Evolutionary conservation across 2,113 vertebrate genomes (phyloP).

Genomic region (Gopherus flavomarginatus): DNA sequence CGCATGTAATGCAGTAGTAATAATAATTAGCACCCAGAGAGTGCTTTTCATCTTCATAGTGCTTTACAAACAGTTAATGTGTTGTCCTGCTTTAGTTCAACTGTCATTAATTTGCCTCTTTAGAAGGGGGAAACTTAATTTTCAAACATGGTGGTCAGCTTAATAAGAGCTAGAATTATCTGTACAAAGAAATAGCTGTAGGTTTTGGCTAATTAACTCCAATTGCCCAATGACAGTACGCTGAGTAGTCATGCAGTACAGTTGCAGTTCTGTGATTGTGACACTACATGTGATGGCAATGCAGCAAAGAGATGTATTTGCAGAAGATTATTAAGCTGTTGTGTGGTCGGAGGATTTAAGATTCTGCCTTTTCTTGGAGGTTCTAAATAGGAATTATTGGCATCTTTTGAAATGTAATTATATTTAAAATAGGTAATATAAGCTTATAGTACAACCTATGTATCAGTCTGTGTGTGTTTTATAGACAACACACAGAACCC

Average conservation of each 20-base stretch:
- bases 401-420: background rate
- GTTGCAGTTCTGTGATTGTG: conserved; percentile 36
- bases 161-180: conserved; percentile 77
- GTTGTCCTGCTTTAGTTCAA: conserved; percentile 42
- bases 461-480: fast-evolving
- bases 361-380: conserved; percentile 14
- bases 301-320: conserved; percentile 49
- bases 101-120: conserved; percentile 48
- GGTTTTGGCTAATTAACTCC: conserved; percentile 67
- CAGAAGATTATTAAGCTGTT: background rate
- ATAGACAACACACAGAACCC: fast-evolving
- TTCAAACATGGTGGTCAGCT: conserved; percentile 66
- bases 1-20: background rate
- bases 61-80: background rate
- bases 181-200: conserved; percentile 69
- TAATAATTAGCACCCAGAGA: conserved; percentile 3
- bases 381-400: conserved; percentile 29
- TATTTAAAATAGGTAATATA: background rate
- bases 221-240: conserved; percentile 21
- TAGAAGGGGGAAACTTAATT: conserved; percentile 51
- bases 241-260: conserved; percentile 62
- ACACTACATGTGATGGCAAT: background rate
- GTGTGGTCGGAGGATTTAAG: conserved; percentile 25
- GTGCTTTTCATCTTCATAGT: background rate
- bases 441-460: background rate